Percentiles rank a stretch among this genome's conserved stretches.
These are phyloP conservation scores for Apodemus speciosus DNA, from an alignment of 2,113 vertebrate genomes.

Conservation along the genomic window DNA sequence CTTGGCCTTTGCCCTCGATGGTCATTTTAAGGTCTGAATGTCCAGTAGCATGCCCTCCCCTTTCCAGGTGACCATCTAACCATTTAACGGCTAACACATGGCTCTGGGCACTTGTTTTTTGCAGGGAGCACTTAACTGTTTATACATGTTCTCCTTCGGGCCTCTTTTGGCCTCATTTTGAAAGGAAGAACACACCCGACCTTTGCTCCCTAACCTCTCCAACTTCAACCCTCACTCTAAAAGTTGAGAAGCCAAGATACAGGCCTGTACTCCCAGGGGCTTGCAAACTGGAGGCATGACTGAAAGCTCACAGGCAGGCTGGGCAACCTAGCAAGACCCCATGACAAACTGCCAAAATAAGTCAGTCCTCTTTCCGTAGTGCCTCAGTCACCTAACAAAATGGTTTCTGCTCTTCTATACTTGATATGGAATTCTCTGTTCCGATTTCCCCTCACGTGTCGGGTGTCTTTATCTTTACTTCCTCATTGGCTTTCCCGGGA, in stretches of 20 bases:
- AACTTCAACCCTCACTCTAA: not conserved
- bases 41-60: not conserved
- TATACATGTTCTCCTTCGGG: not conserved
- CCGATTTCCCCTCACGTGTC: not conserved
- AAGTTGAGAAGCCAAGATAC: not conserved
- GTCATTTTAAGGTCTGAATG: not conserved
- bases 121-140: not conserved
- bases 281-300: not conserved
- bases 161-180: not conserved
- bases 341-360: not conserved
- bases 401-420: not conserved
- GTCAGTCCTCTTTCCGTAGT: not conserved
- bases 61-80: not conserved
- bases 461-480: not conserved
- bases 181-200: not conserved
- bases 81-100: not conserved
- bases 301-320: not conserved
- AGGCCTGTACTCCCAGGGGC: not conserved
- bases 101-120: too few species aligned
- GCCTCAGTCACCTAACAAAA: not conserved
- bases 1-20: not conserved
- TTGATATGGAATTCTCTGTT: not conserved
- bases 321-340: not conserved
- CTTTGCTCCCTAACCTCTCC: not conserved
- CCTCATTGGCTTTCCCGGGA: not conserved